phyloP scores from a whole-genome alignment of 2,888 invertebrate species.

The Hypomecis punctinalis region DNA sequence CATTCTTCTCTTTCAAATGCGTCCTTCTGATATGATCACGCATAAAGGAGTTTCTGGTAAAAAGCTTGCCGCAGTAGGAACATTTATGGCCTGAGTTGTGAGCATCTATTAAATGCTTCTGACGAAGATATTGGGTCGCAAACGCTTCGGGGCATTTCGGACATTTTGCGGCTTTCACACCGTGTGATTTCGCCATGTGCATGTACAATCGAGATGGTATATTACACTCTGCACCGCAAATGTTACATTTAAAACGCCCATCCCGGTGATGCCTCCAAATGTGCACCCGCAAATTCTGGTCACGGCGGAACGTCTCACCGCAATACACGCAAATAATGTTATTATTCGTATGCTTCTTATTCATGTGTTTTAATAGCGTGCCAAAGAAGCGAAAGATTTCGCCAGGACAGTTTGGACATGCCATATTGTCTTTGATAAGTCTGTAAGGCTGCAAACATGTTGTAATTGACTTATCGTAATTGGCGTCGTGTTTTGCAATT shows the following conservation, averaged over 20 bases:
- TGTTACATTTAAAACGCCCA: constrained; percentile 72
- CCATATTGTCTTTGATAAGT: constrained; percentile 74
- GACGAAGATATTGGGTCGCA: constrained; percentile 80
- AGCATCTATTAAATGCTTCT: constrained; percentile 83
- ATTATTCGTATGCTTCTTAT: constrained; percentile 75
- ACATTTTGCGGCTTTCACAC: constrained; percentile 77
- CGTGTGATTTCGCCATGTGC: constrained; percentile 79
- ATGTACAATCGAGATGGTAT: constrained; percentile 78
- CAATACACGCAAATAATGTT: constrained; percentile 80
- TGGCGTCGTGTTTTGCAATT: constrained; percentile 70
- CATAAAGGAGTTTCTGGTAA: constrained; percentile 75
- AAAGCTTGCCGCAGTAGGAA: constrained; percentile 72
- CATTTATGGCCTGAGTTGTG: constrained; percentile 78
- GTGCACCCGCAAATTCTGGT: constrained; percentile 76
- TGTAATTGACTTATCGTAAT: constrained; percentile 74
- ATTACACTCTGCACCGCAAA: constrained; percentile 74
- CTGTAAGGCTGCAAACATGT: constrained; percentile 76
- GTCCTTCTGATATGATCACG: constrained; percentile 73
- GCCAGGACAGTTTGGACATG: constrained; percentile 70
- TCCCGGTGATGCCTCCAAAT: constrained; percentile 78
- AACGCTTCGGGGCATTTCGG: constrained; percentile 77
- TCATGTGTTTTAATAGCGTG: constrained; percentile 76
- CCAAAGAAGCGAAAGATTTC: constrained; percentile 78
- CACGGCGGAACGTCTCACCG: constrained; percentile 74
- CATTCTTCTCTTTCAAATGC: constrained; percentile 78